These are phyloP conservation scores for Allygus modestus DNA, from an alignment of 2,888 invertebrate species.

Conservation along the genomic window DNA sequence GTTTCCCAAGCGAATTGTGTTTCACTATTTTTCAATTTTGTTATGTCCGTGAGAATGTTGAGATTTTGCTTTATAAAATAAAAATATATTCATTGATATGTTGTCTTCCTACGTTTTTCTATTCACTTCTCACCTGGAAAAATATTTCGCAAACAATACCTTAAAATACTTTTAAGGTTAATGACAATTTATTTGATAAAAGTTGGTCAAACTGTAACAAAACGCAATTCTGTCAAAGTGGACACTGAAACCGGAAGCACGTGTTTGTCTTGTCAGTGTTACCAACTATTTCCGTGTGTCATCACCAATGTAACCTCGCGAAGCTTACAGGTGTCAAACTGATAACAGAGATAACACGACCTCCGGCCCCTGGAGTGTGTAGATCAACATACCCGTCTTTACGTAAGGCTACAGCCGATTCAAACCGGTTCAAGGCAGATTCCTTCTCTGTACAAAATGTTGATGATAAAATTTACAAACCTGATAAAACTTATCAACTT, in stretches of 20 bases:
- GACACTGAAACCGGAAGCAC: not conserved
- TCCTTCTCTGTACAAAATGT: not conserved
- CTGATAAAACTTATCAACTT: too few relatives aligned
- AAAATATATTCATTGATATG: too few relatives aligned
- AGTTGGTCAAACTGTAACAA: not conserved
- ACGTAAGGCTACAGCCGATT: not conserved
- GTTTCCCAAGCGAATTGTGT: not conserved
- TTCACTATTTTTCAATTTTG: too few relatives aligned
- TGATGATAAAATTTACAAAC: too few relatives aligned
- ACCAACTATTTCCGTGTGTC: not conserved
- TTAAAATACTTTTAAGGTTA: too few relatives aligned
- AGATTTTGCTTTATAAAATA: too few relatives aligned
- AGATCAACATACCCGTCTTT: not conserved
- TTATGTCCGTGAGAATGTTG: too few relatives aligned
- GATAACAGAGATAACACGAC: slow-evolving; percentile 21
- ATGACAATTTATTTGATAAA: too few relatives aligned
- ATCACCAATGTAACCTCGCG: not conserved
- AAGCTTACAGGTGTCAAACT: slow-evolving; percentile 4
- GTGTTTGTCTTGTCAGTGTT: slow-evolving; percentile 7
- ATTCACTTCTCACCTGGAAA: too few relatives aligned
- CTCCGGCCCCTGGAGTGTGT: slow-evolving; percentile 11
- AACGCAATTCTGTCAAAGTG: too few relatives aligned
- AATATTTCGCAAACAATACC: too few relatives aligned
- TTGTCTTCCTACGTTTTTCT: too few relatives aligned
- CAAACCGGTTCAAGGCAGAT: slow-evolving; percentile 4